Evolutionary conservation across 2,888 invertebrate genomes (phyloP).

Genomic region (Boloria euphrosyne): DNA sequence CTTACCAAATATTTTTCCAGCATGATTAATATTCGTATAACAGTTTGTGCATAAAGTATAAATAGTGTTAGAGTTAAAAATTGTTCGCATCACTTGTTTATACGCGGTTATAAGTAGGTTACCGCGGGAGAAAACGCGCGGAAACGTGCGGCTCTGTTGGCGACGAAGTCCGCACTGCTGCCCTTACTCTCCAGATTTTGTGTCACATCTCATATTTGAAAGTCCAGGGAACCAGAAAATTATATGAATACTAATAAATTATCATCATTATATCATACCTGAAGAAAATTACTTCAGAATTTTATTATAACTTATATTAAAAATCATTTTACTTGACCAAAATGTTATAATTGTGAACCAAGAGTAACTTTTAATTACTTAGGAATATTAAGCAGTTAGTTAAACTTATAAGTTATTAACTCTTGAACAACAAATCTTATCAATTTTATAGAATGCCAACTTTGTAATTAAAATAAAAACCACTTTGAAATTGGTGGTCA

Average conservation of each 20-base stretch:
- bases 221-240: slow-evolving; percentile 2
- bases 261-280: too few relatives aligned
- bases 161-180: slow-evolving; percentile 42
- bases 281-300: too few relatives aligned
- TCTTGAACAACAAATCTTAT: too few relatives aligned
- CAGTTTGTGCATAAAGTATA: slow-evolving; percentile 1
- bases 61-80: slow-evolving; percentile 3
- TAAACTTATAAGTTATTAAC: too few relatives aligned
- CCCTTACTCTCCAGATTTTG: slow-evolving; percentile 25
- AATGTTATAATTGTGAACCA: too few relatives aligned
- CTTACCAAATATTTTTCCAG: slow-evolving; percentile 10
- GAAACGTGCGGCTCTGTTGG: slow-evolving; percentile 38
- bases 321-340: too few relatives aligned
- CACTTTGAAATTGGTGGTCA: too few relatives aligned
- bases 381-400: too few relatives aligned
- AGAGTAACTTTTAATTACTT: too few relatives aligned
- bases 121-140: slow-evolving; percentile 25
- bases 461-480: too few relatives aligned
- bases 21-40: slow-evolving; percentile 14
- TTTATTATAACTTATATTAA: too few relatives aligned
- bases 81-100: slow-evolving; percentile 36
- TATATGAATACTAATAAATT: background rate
- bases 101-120: slow-evolving; percentile 23
- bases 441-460: too few relatives aligned
- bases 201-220: slow-evolving; percentile 17